A percentile compares a stretch with the other conserved stretches of the same genome.
Conservation (phyloP, 2,888 invertebrate genomes). For the Netelia fuscicornis region DNA sequence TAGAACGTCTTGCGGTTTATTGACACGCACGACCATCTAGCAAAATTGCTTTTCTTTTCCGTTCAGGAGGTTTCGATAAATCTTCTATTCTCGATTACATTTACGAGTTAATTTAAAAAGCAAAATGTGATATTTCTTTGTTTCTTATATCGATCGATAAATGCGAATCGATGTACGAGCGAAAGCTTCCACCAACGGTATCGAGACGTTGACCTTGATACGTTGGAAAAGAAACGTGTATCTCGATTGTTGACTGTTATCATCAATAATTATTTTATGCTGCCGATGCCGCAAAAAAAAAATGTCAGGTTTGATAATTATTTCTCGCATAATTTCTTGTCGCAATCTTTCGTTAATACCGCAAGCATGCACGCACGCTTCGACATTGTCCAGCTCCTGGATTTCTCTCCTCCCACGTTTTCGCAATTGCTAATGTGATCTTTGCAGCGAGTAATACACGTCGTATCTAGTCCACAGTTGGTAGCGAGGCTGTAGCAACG, state of each 20-base stretch:
- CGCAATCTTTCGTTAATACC: slow-evolving; percentile 7
- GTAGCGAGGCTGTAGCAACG: slow-evolving; percentile 76
- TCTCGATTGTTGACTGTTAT: slow-evolving; percentile 24
- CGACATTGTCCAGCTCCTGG: not conserved
- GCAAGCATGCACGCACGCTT: slow-evolving; percentile 42
- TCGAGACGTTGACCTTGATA: not conserved
- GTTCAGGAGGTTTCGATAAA: not conserved
- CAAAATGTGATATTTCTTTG: not conserved
- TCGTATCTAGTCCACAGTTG: slow-evolving; percentile 76
- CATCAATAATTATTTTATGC: slow-evolving; percentile 36
- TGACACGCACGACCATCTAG: not conserved
- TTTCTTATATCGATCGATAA: not conserved
- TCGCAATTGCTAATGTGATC: not conserved
- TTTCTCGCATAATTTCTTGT: slow-evolving; percentile 12
- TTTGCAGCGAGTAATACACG: slow-evolving; percentile 63
- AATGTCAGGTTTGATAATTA: slow-evolving; percentile 22
- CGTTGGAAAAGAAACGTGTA: slow-evolving; percentile 18
- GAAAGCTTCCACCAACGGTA: not conserved
- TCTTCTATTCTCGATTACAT: slow-evolving; percentile 6
- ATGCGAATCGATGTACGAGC: not conserved
- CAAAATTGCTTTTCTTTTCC: not conserved
- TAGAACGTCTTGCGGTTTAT: slow-evolving; percentile 27
- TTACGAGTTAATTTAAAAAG: not conserved
- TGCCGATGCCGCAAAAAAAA: slow-evolving; percentile 8
- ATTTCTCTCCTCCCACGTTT: slow-evolving; percentile 15